These are phyloP conservation scores for western clawed frog (Xenopus tropicalis) DNA, from an alignment of 2,113 vertebrate species.

Conservation along the genomic window UCB_Xtro_10.0 CM004446.2:91508001-91508500, in stretches of 20 bases:
- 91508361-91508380: background rate
- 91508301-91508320: background rate
- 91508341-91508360: background rate
- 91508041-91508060: no score
- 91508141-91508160: background rate
- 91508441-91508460: background rate
- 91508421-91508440: background rate
- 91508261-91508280: slow-evolving; percentile 16
- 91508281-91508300: background rate
- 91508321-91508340: slow-evolving; percentile 10
- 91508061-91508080: no score
- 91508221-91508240: background rate
- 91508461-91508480: background rate
- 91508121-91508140: no score
- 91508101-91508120: no score
- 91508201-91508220: background rate
- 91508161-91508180: background rate
- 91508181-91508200: slow-evolving; percentile 12
- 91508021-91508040: no score
- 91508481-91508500: background rate
- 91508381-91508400: background rate
- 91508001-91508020: no score
- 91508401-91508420: slow-evolving; percentile 7
- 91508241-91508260: slow-evolving; percentile 15
- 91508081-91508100: no score